Evolutionary conservation across 1,140 invertebrate species (phyloP).

Genomic region (Drosophila funebris): DNA sequence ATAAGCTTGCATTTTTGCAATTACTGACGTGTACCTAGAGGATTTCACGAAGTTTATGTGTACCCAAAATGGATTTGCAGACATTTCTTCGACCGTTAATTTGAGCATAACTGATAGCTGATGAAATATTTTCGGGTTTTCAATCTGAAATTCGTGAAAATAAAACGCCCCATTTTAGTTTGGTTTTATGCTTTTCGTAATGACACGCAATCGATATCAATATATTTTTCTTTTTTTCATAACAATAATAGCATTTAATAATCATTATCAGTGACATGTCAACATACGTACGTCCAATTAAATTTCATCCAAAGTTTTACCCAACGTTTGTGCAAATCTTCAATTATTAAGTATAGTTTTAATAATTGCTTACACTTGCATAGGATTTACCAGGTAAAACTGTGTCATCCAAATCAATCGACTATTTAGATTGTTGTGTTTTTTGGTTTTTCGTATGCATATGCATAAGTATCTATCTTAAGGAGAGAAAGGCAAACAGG

Average conservation of each 20-base stretch:
- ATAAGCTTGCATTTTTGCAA: constrained; percentile 18
- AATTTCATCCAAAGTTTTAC: constrained; percentile 13
- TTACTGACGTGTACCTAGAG: constrained; percentile 57
- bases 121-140: not conserved
- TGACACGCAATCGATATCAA: constrained; percentile 75
- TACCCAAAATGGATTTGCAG: not conserved
- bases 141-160: not conserved
- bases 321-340: constrained; percentile 27
- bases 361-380: constrained; percentile 14
- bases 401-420: not conserved
- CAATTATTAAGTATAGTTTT: constrained; percentile 8
- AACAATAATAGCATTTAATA: constrained; percentile 77
- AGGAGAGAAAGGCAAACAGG: constrained; percentile 26
- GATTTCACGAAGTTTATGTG: not conserved
- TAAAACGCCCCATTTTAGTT: constrained; percentile 41
- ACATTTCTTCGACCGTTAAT: not conserved
- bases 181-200: constrained; percentile 45
- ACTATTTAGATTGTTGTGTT: not conserved
- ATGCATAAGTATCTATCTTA: too few species aligned
- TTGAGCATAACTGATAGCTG: too few species aligned
- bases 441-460: constrained; percentile 17
- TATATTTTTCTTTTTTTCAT: constrained; percentile 48
- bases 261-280: constrained; percentile 41
- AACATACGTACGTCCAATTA: constrained; percentile 14
- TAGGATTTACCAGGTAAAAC: constrained; percentile 1